These are phyloP conservation scores for Zaprionus bogoriensis DNA, from an alignment of 2,888 invertebrate genomes.

Conservation along the genomic window DNA sequence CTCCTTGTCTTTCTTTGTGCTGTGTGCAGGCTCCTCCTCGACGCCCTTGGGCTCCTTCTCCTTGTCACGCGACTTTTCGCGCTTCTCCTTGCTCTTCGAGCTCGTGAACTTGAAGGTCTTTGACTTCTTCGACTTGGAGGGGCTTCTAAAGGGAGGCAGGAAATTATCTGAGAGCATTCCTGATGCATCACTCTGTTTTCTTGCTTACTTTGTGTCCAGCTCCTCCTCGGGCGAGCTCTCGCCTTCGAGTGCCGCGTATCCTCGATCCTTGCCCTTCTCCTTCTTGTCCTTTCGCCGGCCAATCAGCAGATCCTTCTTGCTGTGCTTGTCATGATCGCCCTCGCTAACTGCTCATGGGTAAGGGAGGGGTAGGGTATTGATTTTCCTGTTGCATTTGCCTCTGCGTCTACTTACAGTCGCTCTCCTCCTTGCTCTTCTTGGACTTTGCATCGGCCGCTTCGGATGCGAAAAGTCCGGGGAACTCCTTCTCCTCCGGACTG, in stretches of 20 bases:
- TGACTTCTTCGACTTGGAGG: conserved; percentile 91
- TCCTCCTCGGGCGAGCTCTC: conserved; percentile 94
- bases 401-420: conserved; percentile 88
- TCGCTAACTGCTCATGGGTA: conserved; percentile 90
- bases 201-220: conserved; percentile 88
- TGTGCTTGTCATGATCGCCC: conserved; percentile 90
- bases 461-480: conserved; percentile 93
- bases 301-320: conserved; percentile 90
- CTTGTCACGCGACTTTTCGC: conserved; percentile 87
- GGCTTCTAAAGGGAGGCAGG: conserved; percentile 34
- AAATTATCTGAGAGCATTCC: no score
- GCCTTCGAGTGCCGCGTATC: conserved; percentile 95
- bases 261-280: conserved; percentile 91
- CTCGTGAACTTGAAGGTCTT: conserved; percentile 95
- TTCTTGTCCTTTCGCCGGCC: conserved; percentile 93
- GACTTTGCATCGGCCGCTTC: conserved; percentile 84
- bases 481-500: conserved; percentile 95
- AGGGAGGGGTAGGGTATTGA: conserved; percentile 18
- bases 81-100: conserved; percentile 91
- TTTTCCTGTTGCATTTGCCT: conserved; percentile 15
- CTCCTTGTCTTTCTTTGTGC: conserved; percentile 79
- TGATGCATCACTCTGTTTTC: no score
- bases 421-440: conserved; percentile 87
- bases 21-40: conserved; percentile 73
- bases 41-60: conserved; percentile 82